phyloP scores from a whole-genome alignment of 2,797 vertebrate species.

The Rhinogobio ventralis region DNA sequence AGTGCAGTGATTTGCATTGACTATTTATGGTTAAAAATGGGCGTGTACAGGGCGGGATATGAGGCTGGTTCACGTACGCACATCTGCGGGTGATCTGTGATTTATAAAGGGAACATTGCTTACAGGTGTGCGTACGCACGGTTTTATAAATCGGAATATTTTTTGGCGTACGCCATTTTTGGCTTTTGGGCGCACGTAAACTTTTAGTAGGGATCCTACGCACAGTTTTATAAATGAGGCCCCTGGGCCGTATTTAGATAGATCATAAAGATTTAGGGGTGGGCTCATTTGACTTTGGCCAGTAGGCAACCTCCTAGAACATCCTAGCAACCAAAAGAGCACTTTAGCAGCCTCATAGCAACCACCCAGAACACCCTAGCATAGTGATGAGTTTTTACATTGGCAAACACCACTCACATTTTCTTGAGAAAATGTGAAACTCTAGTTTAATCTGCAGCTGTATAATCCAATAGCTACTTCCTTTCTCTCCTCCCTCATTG shows the following conservation, averaged over 20 bases:
- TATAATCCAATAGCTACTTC: slow-evolving; percentile 7
- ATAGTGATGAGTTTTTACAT: background rate
- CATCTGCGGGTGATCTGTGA: too few relatives aligned
- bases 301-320: background rate
- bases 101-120: too few relatives aligned
- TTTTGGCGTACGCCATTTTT: too few relatives aligned
- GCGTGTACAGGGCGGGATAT: too few relatives aligned
- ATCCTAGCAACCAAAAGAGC: background rate
- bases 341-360: background rate
- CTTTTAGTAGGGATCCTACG: too few relatives aligned
- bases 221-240: too few relatives aligned
- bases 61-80: too few relatives aligned
- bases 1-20: too few relatives aligned
- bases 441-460: slow-evolving; percentile 2
- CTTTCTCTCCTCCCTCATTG: slow-evolving; percentile 22
- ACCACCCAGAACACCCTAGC: background rate
- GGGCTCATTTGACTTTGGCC: background rate
- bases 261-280: background rate
- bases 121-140: too few relatives aligned
- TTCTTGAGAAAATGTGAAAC: background rate
- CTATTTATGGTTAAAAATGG: too few relatives aligned
- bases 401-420: background rate
- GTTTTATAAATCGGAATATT: too few relatives aligned
- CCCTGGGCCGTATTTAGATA: background rate
- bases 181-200: too few relatives aligned